phyloP scores from a whole-genome alignment of 2,113 vertebrate species.

The Rhinogobius similis region DNA sequence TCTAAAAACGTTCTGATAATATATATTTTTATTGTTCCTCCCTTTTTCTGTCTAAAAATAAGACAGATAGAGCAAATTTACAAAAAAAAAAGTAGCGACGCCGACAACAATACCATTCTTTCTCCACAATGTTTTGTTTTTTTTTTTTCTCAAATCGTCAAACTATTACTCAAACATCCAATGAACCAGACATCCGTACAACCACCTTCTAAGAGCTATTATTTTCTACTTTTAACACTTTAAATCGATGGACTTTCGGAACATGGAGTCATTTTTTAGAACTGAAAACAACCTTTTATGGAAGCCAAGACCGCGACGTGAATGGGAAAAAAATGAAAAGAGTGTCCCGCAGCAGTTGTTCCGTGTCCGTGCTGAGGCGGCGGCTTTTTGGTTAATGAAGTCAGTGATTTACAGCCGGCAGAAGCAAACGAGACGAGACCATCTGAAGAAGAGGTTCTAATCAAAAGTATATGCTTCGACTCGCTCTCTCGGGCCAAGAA shows the following conservation, averaged over 20 bases:
- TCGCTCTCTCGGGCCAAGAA: neutral
- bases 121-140: neutral
- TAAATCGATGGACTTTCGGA: neutral
- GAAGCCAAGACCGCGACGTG: slow-evolving; percentile 12
- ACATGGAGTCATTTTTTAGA: neutral
- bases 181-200: neutral
- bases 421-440: neutral
- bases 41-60: too few species aligned
- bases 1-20: too few species aligned
- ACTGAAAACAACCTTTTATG: neutral
- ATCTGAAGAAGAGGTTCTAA: slow-evolving; percentile 8
- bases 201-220: neutral
- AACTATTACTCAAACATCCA: neutral
- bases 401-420: neutral
- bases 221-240: neutral
- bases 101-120: neutral
- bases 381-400: slow-evolving; percentile 3
- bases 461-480: neutral
- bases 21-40: too few species aligned
- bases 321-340: slow-evolving; percentile 17
- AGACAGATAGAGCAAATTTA: too few species aligned
- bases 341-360: slow-evolving; percentile 8
- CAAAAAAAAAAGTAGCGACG: too few species aligned
- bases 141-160: neutral
- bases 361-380: neutral